Conservation (phyloP, 2,888 invertebrate genomes). For the Scaptomyza tumidula region DNA sequence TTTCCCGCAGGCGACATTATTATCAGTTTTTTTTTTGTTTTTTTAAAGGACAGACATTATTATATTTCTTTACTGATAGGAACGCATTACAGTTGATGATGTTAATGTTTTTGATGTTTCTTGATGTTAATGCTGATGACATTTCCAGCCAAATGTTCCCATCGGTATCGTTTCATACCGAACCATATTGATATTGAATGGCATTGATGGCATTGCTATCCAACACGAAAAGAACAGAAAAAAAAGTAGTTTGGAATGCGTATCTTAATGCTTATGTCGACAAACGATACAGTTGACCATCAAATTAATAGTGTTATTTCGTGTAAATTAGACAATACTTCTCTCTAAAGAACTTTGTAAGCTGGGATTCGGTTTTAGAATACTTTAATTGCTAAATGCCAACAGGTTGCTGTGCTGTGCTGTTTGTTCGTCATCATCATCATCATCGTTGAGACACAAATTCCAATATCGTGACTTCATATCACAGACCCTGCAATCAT, state of each 20-base stretch:
- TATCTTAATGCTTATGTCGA: constrained; percentile 58
- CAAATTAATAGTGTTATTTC: constrained; percentile 42
- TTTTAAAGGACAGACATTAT: constrained; percentile 26
- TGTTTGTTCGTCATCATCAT: constrained; percentile 53
- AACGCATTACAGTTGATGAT: constrained; percentile 23
- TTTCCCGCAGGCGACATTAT: constrained; percentile 78
- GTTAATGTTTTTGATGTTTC: constrained; percentile 36
- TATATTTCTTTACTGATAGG: constrained; percentile 54
- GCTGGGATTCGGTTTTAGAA: constrained; percentile 7
- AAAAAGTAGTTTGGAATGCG: constrained; percentile 6
- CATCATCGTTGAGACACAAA: constrained; percentile 60
- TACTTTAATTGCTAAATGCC: constrained; percentile 63
- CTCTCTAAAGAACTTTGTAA: not conserved
- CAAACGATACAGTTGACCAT: constrained; percentile 58
- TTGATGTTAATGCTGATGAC: constrained; percentile 46
- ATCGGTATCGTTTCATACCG: constrained; percentile 38
- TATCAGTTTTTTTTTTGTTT: constrained; percentile 58
- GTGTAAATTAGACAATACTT: constrained; percentile 26
- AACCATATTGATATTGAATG: constrained; percentile 37
- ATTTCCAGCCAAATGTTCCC: constrained; percentile 33
- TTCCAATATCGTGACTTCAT: constrained; percentile 76
- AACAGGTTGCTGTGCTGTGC: constrained; percentile 60
- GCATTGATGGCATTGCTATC: constrained; percentile 37
- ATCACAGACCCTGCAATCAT: constrained; percentile 42
- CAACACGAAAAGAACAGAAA: not conserved